Percentiles rank a stretch among this genome's conserved stretches.
These are phyloP conservation scores for Callorhinus ursinus DNA, from an alignment of 2,113 vertebrate genomes.

Conservation along the genomic window DNA sequence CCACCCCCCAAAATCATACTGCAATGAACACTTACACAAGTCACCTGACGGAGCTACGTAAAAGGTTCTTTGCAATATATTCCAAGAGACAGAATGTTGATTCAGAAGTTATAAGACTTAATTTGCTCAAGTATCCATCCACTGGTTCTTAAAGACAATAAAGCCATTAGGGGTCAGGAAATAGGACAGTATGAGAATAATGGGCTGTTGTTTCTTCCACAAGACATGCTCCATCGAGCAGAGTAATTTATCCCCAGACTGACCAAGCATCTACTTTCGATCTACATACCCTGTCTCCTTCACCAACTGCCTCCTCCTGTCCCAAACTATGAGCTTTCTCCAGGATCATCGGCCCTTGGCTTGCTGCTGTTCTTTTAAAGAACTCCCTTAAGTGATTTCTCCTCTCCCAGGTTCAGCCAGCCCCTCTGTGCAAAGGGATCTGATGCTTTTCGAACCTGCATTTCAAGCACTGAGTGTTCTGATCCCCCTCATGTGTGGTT, in stretches of 20 bases:
- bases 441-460: background rate
- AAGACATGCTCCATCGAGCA: background rate
- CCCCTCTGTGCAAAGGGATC: background rate
- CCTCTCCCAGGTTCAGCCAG: background rate
- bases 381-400: background rate
- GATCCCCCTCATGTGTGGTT: background rate
- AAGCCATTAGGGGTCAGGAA: background rate
- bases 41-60: background rate
- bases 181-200: constrained; percentile 10
- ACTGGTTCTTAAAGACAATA: constrained; percentile 20
- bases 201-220: background rate
- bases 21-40: background rate
- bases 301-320: background rate
- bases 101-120: constrained; percentile 14
- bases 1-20: background rate
- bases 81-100: constrained; percentile 18
- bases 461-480: background rate
- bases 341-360: background rate
- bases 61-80: constrained; percentile 19
- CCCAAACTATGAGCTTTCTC: background rate
- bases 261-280: background rate
- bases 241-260: background rate
- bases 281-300: background rate
- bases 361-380: background rate
- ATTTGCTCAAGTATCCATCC: background rate